These are phyloP conservation scores for Ciona savignyi DNA, from an alignment of 23 tunicate species.

Conservation along the genomic window DNA sequence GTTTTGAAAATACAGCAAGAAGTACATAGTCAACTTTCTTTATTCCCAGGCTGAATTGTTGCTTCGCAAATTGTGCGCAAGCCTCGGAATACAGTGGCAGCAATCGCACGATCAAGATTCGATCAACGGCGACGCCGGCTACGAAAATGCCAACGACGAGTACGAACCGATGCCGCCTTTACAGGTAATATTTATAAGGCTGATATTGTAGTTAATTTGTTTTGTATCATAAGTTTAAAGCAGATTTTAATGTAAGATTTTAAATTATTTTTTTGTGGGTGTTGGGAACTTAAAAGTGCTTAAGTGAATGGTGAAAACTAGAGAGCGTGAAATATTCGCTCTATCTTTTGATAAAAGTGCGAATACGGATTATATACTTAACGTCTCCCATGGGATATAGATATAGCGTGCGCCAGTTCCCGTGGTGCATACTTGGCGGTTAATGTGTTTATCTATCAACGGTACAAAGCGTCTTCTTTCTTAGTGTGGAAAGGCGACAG, in stretches of 20 bases:
- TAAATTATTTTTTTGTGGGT: too few relatives aligned
- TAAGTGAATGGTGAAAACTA: too few relatives aligned
- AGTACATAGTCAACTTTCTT: neutral
- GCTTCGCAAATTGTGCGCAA: slow-evolving; percentile 61
- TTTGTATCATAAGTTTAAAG: too few relatives aligned
- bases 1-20: too few relatives aligned
- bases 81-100: slow-evolving; percentile 62
- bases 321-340: too few relatives aligned
- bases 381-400: neutral
- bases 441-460: neutral
- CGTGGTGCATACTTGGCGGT: neutral
- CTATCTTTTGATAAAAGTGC: too few relatives aligned
- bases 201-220: too few relatives aligned
- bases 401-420: neutral
- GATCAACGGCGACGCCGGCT: slow-evolving; percentile 7
- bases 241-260: too few relatives aligned
- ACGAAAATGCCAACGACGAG: slow-evolving; percentile 6
- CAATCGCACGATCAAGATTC: slow-evolving; percentile 17
- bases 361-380: neutral
- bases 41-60: slow-evolving; percentile 45
- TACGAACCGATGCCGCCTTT: slow-evolving; percentile 25
- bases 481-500: too few relatives aligned
- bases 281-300: too few relatives aligned
- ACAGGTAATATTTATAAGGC: slow-evolving; percentile 25
- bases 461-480: too few relatives aligned